These are phyloP conservation scores for Eubasilissa regina DNA, from an alignment of 1,140 invertebrate species.

Conservation along the genomic window DNA sequence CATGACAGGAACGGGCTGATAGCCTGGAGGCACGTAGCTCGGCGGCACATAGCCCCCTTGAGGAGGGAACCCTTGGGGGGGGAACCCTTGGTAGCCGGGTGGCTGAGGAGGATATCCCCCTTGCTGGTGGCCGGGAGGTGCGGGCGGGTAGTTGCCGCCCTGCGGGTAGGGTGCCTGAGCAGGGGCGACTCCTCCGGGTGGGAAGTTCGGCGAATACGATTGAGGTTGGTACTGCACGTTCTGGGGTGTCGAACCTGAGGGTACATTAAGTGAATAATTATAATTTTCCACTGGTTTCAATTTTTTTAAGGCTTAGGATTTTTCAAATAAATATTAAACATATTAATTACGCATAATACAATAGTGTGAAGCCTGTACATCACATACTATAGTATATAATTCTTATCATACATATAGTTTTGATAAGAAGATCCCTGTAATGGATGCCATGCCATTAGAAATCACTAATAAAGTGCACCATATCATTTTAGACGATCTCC, in stretches of 20 bases:
- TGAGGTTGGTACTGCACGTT: slow-evolving; percentile 57
- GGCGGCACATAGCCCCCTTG: slow-evolving; percentile 60
- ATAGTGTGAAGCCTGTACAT: too few species aligned
- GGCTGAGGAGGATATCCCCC: slow-evolving; percentile 57
- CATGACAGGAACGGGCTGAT: slow-evolving; percentile 62
- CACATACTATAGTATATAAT: too few species aligned
- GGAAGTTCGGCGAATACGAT: slow-evolving; percentile 69
- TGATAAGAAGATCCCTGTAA: too few species aligned
- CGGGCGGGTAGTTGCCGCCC: slow-evolving; percentile 51
- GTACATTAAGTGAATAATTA: background rate
- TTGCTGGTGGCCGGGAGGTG: slow-evolving; percentile 62
- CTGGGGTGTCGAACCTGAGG: slow-evolving; percentile 14
- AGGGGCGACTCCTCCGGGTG: slow-evolving; percentile 64
- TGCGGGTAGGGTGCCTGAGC: slow-evolving; percentile 61
- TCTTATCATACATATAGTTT: too few species aligned
- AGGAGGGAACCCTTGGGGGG: slow-evolving; percentile 62
- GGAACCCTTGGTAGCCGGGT: slow-evolving; percentile 62
- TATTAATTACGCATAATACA: too few species aligned
- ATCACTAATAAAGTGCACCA: too few species aligned
- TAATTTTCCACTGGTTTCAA: background rate
- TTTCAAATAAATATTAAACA: background rate
- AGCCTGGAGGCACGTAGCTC: slow-evolving; percentile 43
- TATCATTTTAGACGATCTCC: too few species aligned
- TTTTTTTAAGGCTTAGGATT: background rate
- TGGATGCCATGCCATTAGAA: too few species aligned